Evolutionary conservation across 2,113 vertebrate genomes (phyloP).

Genomic region (Coreoperca whiteheadi): DNA sequence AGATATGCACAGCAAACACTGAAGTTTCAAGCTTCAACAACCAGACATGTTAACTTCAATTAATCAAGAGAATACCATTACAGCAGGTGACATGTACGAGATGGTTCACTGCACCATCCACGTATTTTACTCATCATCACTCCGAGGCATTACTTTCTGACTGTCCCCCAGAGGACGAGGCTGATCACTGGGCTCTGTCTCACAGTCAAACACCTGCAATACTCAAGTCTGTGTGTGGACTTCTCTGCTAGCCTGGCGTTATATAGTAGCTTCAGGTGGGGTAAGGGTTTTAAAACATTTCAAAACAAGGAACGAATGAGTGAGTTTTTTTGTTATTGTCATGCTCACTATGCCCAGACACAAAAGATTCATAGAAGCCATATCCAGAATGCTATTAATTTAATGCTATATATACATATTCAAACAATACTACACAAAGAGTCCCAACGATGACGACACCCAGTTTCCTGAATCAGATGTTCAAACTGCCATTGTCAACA

Average conservation of each 20-base stretch:
- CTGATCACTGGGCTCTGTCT: conserved; percentile 26
- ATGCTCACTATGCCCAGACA: neutral
- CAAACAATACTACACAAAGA: neutral
- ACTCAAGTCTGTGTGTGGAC: conserved; percentile 1
- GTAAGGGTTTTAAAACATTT: neutral
- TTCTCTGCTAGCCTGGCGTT: neutral
- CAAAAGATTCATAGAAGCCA: neutral
- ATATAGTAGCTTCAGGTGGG: neutral
- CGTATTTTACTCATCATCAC: conserved; percentile 60
- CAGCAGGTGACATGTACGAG: conserved; percentile 49
- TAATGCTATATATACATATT: neutral
- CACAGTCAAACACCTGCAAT: conserved; percentile 9
- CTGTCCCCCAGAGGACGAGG: conserved; percentile 23
- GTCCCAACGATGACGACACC: neutral
- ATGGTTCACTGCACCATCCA: conserved; percentile 52
- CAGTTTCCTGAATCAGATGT: neutral
- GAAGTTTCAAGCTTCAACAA: conserved; percentile 60
- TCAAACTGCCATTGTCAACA: neutral
- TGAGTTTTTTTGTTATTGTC: neutral
- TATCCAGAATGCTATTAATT: no score
- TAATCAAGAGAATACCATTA: conserved; percentile 62
- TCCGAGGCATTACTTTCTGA: conserved; percentile 31
- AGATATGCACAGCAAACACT: conserved; percentile 57
- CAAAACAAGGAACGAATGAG: neutral
- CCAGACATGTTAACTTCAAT: conserved; percentile 68